Evolutionary conservation across 1,140 invertebrate genomes (phyloP).

Genomic region (Hylyphantes graminicola): DNA sequence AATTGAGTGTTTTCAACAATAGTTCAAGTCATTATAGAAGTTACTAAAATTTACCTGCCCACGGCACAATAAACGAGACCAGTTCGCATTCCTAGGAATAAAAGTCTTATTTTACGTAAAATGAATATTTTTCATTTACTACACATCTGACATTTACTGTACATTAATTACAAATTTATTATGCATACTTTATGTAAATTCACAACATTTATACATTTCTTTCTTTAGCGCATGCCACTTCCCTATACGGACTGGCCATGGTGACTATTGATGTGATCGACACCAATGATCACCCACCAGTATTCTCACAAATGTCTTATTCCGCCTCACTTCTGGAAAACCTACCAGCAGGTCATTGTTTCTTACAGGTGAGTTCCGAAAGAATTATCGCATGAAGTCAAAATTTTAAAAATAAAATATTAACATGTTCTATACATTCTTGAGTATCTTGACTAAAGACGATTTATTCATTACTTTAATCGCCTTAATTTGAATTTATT

Average conservation of each 20-base stretch:
- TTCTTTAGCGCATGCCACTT: slow-evolving; percentile 61
- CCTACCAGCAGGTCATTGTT: slow-evolving; percentile 63
- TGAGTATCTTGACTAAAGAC: not conserved
- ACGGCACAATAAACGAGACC: no score
- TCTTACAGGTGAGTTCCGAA: slow-evolving; percentile 61
- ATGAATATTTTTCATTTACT: no score
- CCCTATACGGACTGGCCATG: slow-evolving; percentile 64
- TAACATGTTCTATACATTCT: not conserved
- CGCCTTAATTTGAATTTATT: no score
- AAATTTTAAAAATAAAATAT: not conserved
- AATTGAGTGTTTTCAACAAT: no score
- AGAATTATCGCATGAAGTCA: not conserved
- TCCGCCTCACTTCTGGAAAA: slow-evolving; percentile 64
- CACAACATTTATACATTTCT: not conserved
- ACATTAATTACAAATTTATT: no score
- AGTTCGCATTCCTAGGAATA: no score
- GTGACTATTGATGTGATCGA: slow-evolving; percentile 64
- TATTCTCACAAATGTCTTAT: slow-evolving; percentile 64
- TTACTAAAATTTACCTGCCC: no score
- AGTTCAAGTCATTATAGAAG: no score
- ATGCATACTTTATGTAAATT: not conserved
- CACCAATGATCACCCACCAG: slow-evolving; percentile 65
- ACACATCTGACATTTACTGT: no score
- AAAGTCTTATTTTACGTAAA: no score
- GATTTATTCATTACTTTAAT: no score